Percentiles rank a stretch among this genome's conserved stretches.
These are phyloP conservation scores for Nixonia krombeini DNA, from an alignment of 1,140 invertebrate genomes.

Conservation along the genomic window DNA sequence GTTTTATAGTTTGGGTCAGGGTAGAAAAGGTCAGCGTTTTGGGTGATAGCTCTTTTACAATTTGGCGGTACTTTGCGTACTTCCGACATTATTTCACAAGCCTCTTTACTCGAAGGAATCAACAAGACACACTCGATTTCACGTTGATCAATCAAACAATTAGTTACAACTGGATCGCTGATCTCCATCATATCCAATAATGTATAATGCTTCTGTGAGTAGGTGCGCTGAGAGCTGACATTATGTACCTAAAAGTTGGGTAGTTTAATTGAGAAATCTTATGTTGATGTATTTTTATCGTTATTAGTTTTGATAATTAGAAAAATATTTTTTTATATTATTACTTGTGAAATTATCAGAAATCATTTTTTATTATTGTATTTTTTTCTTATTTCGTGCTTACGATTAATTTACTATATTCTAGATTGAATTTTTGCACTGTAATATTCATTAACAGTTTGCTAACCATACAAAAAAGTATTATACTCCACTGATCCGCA, in stretches of 20 bases:
- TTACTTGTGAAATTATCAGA: background rate
- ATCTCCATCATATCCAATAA: constrained; percentile 82
- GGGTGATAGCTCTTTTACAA: constrained; percentile 77
- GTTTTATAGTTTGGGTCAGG: constrained; percentile 79
- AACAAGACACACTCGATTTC: constrained; percentile 79
- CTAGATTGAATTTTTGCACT: too few species aligned
- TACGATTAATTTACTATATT: too few species aligned
- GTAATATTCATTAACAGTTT: too few species aligned
- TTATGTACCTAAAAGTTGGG: constrained; percentile 80
- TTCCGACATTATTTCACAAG: constrained; percentile 76
- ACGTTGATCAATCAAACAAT: constrained; percentile 88
- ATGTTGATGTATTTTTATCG: background rate
- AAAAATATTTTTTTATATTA: background rate
- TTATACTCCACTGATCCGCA: too few species aligned
- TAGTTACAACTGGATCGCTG: constrained; percentile 82
- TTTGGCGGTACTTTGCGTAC: constrained; percentile 76
- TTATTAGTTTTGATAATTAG: background rate
- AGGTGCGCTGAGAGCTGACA: constrained; percentile 72
- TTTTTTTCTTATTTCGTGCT: background rate
- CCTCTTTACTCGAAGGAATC: constrained; percentile 76
- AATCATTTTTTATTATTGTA: too few species aligned
- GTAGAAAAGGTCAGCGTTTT: constrained; percentile 75
- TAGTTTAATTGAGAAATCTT: constrained; percentile 53
- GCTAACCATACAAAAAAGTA: too few species aligned
- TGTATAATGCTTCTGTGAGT: constrained; percentile 69